Base-by-base conservation (phyloP, 1,140 invertebrate species). In the Cotesia glomerata region DNA sequence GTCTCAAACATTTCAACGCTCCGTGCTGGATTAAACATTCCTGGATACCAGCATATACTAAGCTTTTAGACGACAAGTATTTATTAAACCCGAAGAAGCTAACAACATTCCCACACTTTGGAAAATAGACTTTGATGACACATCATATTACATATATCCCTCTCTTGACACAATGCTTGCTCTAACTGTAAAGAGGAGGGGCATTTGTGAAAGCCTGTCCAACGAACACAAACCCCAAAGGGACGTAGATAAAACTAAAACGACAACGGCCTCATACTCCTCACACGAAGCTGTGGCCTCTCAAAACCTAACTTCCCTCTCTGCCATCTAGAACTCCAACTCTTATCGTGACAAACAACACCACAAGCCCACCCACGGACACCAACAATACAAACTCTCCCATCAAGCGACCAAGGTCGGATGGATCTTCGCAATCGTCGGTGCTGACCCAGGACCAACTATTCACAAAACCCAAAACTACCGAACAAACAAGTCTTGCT, bases 21-120 rank as follows among this genome's bases (percentile, higher is more conserved):
- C 3, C 45, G 70, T 9, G 62, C 70, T 2, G 70, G 70, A 16
- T 34, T 65, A 11, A 32, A 36, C 63, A 16, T 32, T 9, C 70
- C 62, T 7, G 51, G 34, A 4, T 66, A 54, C 34, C 16, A 61
- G 11, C 70, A 66, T 39, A 72, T 72, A 16, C 9, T 72, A 26
- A 65, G 70, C 34, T 72, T n/a, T 72, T 18, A 32, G 70, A 13
- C 69, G 69, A 3, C 58, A 59, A 59, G 26, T 59, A 32, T 59
- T 59, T 59, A 59, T 59, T 5, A 59, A 59, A 32, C 58, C 58
- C 14, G 58, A 59, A 26, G 58, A 59, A 11, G 3, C 9, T 7
- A 32, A 18, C 16, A 59, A 59, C 14, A 18, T 59, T 26, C 58
- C 58, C 26, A 4, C 14, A 59, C 9, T 32, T 4, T 26, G 9